Base-by-base conservation (phyloP, 2,113 vertebrate genomes). In the Hirundichthys speculiger region DNA sequence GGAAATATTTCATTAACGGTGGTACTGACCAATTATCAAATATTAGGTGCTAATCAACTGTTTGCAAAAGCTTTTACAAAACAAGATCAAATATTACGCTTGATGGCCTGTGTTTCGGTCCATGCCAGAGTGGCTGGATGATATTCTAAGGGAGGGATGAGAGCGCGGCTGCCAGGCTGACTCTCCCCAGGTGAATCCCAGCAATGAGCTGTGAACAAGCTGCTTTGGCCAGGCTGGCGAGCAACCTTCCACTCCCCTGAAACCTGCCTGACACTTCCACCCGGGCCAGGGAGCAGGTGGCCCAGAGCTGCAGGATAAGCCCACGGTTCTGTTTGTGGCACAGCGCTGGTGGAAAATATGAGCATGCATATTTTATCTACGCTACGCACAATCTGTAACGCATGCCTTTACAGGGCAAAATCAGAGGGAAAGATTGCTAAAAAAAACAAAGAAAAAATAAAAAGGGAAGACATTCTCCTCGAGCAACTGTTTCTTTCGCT, bases 151-250 rank as follows among this genome's bases (percentile, higher is more conserved):
- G 53, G 56, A 64, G 71, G 68, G 67, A 69, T 27, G 65, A 1
- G 39, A 34, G 69, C 0, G 22, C 47, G 39, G 64, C 58, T 84
- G 87, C 84, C 88, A 89, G 86, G 62, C 80, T 78, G 69, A 73
- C 66, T 77, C 86, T 88, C 87, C 74, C 82, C 83, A 89, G 89
- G 88, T 91, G 88, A 83, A 73, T 80, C 79, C 86, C 86, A 67
- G 83, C 85, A 86, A 80, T 75, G 87, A 88, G 86, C 89, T 89
- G 88, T 85, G 85, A 91, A 89, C 88, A 88, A 89, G 84, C 88
- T 90, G 84, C 90, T 88, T 88, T 87, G 90, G 88, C 86, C 63
- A 45, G 73, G 43, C 74, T 77, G 63, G 74, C 69, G 65, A 61
- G 65, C 55, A 79, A 64, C 73, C 74, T 75, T 65, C 63, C 58